Conservation (phyloP, 2,797 vertebrate genomes). For the Dryobates pubescens region DNA sequence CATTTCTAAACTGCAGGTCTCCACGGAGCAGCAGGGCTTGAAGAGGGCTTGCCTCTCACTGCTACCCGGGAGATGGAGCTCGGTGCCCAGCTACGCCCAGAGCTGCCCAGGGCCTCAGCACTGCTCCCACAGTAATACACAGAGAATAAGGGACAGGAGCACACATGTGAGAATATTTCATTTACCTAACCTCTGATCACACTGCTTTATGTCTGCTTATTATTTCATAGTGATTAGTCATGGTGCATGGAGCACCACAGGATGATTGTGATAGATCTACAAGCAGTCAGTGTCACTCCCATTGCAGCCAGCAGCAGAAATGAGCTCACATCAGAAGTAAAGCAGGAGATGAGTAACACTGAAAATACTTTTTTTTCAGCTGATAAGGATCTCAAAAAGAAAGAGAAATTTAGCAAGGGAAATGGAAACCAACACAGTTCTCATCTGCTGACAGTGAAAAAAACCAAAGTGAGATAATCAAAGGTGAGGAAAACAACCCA, state of each 20-base stretch:
- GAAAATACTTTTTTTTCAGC: not conserved
- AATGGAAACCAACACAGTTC: not conserved
- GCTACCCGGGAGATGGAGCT: slow-evolving; percentile 74
- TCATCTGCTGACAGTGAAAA: not conserved
- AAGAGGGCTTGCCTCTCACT: not conserved
- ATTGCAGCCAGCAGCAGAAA: not conserved
- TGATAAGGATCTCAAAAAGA: not conserved
- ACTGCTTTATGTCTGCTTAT: not conserved
- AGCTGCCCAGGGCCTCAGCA: not conserved
- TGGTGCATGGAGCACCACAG: not conserved
- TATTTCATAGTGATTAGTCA: not conserved
- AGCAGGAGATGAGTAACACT: not conserved
- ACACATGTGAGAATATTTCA: not conserved
- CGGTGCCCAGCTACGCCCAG: not conserved
- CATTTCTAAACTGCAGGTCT: not conserved
- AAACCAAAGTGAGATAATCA: not conserved
- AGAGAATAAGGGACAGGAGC: not conserved
- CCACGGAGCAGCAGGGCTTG: fast-evolving
- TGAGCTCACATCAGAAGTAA: not conserved
- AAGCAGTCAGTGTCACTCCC: not conserved
- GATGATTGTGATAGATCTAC: fast-evolving
- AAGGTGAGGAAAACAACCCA: not conserved
- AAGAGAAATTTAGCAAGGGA: not conserved
- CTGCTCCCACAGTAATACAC: not conserved
- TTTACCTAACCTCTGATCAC: not conserved